phyloP scores from a whole-genome alignment of 2,888 invertebrate genomes.

The Rhingia rostrata region DNA sequence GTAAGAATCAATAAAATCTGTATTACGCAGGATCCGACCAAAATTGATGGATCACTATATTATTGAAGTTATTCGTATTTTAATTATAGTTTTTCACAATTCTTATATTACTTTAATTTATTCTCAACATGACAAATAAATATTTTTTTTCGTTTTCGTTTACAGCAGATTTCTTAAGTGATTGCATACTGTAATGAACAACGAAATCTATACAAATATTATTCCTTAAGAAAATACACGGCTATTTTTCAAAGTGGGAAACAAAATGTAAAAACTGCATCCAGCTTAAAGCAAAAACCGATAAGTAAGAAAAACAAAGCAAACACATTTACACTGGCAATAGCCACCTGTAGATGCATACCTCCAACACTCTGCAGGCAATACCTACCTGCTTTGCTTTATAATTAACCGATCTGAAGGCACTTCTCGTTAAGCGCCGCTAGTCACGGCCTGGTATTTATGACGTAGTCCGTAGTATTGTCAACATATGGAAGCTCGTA shows the following conservation, averaged over 20 bases:
- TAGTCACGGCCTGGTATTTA: constrained; percentile 14
- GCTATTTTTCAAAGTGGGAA: constrained; percentile 12
- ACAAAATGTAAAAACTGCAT: constrained; percentile 38
- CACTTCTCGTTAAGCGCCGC: background rate
- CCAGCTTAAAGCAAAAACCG: constrained; percentile 19
- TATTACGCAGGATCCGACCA: too few relatives aligned
- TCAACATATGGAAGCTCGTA: constrained; percentile 10
- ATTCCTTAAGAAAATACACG: constrained; percentile 30
- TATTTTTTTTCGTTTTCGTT: constrained; percentile 20
- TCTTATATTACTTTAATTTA: background rate
- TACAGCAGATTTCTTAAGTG: constrained; percentile 61
- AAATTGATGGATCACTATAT: too few relatives aligned
- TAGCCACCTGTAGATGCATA: constrained; percentile 26
- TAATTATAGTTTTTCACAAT: too few relatives aligned
- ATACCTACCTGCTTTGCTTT: constrained; percentile 27
- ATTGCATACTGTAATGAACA: constrained; percentile 52
- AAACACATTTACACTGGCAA: constrained; percentile 19
- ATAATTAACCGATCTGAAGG: constrained; percentile 38
- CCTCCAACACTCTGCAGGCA: constrained; percentile 38
- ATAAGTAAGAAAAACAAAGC: constrained; percentile 25
- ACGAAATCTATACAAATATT: constrained; percentile 53
- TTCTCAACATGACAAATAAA: background rate
- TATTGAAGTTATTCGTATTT: too few relatives aligned
- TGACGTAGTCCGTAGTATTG: constrained; percentile 8
- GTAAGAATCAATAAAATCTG: too few relatives aligned